Evolutionary conservation across 2,113 vertebrate genomes (phyloP).

Genomic region (Archilochus colubris): DNA sequence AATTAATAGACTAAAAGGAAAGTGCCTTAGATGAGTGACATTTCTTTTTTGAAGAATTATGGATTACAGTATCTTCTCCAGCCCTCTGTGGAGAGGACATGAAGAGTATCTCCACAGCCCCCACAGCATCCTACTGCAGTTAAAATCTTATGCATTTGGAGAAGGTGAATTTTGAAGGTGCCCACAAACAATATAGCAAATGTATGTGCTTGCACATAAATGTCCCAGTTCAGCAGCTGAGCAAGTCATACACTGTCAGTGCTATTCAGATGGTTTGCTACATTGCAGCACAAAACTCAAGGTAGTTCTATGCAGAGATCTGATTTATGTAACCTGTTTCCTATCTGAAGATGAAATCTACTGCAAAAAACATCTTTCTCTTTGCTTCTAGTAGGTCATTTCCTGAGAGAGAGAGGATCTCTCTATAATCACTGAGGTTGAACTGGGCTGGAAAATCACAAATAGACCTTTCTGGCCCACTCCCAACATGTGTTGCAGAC

Average conservation of each 20-base stretch:
- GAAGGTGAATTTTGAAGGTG: conserved; percentile 1
- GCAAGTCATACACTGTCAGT: background rate
- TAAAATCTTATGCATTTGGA: background rate
- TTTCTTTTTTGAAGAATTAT: conserved; percentile 29
- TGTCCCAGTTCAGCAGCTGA: background rate
- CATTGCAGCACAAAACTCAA: background rate
- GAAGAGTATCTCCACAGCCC: background rate
- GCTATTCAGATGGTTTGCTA: background rate
- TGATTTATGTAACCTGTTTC: background rate
- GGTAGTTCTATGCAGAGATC: background rate
- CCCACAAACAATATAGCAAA: background rate
- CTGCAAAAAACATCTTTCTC: background rate
- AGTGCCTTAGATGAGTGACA: background rate
- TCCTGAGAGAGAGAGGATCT: background rate
- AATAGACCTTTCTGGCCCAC: background rate
- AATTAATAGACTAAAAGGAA: conserved; percentile 20
- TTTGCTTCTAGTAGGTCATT: background rate
- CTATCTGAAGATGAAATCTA: background rate
- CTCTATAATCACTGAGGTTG: background rate
- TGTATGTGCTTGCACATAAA: background rate
- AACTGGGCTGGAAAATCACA: background rate
- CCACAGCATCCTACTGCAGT: background rate
- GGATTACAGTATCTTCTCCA: background rate
- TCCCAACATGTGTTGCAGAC: background rate
- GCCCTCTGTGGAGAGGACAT: background rate